Conservation (phyloP, 2,113 vertebrate genomes). For the Coturnix japonica region DNA sequence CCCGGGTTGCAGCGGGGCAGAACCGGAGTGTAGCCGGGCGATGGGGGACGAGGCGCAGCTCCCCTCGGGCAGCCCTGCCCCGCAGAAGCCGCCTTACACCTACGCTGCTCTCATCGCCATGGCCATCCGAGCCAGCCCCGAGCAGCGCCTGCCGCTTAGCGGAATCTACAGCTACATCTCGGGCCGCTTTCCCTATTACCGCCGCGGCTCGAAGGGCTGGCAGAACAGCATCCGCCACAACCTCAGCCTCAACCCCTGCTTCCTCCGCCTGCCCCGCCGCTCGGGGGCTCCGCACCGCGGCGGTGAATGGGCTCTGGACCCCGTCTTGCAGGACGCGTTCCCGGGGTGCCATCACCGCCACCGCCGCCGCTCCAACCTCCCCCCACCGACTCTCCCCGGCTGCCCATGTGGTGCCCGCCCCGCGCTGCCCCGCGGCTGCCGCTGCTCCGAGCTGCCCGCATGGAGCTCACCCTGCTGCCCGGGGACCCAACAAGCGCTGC, state of each 20-base stretch:
- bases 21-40: too few relatives aligned
- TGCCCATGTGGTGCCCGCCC: too few relatives aligned
- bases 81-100: conserved; percentile 61
- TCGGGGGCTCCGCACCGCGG: conserved; percentile 67
- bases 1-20: not conserved
- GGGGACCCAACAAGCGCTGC: not conserved
- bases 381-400: too few relatives aligned
- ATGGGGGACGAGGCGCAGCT: not conserved
- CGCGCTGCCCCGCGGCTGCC: not conserved
- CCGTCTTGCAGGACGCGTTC: conserved; percentile 81
- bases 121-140: conserved; percentile 81
- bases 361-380: conserved; percentile 50
- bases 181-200: conserved; percentile 83
- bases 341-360: conserved; percentile 80
- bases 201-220: conserved; percentile 80
- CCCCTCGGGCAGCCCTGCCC: not conserved
- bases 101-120: conserved; percentile 87
- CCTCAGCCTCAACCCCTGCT: conserved; percentile 85
- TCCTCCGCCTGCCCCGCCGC: conserved; percentile 78
- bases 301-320: conserved; percentile 82
- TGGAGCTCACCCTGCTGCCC: not conserved
- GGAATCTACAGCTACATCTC: conserved; percentile 84
- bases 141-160: conserved; percentile 78
- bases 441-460: not conserved
- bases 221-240: conserved; percentile 87